Evolutionary conservation across 2,113 vertebrate species (phyloP).

Genomic region (Chloropsis cyanopogon): DNA sequence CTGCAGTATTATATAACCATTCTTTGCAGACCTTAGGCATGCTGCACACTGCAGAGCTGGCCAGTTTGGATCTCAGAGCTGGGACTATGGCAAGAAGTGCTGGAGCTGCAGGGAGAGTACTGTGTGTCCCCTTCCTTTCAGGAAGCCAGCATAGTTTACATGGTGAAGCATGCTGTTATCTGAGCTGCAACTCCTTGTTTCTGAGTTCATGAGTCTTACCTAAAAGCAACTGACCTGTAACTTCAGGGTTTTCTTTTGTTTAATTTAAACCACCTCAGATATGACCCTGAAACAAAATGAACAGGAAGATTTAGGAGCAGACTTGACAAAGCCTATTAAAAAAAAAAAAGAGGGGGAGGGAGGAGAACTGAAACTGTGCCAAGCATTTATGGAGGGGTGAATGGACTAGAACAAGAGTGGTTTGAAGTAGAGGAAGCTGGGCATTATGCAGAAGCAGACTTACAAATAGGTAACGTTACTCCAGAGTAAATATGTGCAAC

Average conservation of each 20-base stretch:
- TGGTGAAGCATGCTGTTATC: background rate
- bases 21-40: background rate
- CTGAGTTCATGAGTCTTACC: background rate
- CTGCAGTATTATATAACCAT: background rate
- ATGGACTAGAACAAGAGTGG: background rate
- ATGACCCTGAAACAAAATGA: background rate
- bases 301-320: background rate
- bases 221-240: background rate
- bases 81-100: background rate
- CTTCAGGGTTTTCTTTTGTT: background rate
- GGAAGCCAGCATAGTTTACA: fast-evolving
- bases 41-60: fast-evolving
- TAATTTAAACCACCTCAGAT: background rate
- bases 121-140: background rate
- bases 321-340: background rate
- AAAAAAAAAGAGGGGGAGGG: fast-evolving
- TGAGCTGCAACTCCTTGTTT: background rate
- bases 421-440: background rate
- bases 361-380: background rate
- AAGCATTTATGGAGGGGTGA: background rate
- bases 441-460: background rate
- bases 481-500: background rate
- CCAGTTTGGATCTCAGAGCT: background rate
- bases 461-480: fast-evolving
- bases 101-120: background rate